These are phyloP conservation scores for Coelopa pilipes DNA, from an alignment of 2,888 invertebrate genomes.

Conservation along the genomic window DNA sequence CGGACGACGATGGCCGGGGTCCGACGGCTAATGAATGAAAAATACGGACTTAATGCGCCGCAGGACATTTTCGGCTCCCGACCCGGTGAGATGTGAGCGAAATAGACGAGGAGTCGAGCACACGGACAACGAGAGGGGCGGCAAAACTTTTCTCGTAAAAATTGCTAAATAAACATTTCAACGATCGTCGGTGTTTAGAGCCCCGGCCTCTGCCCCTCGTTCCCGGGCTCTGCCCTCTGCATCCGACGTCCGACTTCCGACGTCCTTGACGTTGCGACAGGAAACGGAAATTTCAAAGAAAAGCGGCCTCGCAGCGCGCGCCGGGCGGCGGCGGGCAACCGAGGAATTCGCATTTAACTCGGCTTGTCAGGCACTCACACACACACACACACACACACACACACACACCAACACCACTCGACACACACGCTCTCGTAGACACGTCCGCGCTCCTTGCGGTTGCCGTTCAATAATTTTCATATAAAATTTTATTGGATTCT, in stretches of 20 bases:
- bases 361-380: not conserved
- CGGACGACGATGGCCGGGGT: not conserved
- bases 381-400: not conserved
- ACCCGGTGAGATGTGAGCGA: not conserved
- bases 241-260: no score
- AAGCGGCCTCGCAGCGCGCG: not conserved
- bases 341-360: slow-evolving; percentile 22
- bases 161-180: slow-evolving; percentile 35
- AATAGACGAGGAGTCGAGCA: not conserved
- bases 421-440: slow-evolving; percentile 9
- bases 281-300: slow-evolving; percentile 35
- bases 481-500: slow-evolving; percentile 38
- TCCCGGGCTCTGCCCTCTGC: no score
- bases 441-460: slow-evolving; percentile 32
- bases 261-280: slow-evolving; percentile 14
- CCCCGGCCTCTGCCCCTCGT: no score
- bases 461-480: slow-evolving; percentile 37
- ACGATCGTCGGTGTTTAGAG: not conserved
- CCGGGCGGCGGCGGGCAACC: not conserved
- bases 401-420: slow-evolving; percentile 25
- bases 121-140: not conserved
- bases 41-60: slow-evolving; percentile 21
- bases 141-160: slow-evolving; percentile 10
- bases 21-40: slow-evolving; percentile 19
- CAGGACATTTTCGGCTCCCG: slow-evolving; percentile 15